phyloP scores from a whole-genome alignment of 2,888 invertebrate genomes.

The Pammene fasciana region DNA sequence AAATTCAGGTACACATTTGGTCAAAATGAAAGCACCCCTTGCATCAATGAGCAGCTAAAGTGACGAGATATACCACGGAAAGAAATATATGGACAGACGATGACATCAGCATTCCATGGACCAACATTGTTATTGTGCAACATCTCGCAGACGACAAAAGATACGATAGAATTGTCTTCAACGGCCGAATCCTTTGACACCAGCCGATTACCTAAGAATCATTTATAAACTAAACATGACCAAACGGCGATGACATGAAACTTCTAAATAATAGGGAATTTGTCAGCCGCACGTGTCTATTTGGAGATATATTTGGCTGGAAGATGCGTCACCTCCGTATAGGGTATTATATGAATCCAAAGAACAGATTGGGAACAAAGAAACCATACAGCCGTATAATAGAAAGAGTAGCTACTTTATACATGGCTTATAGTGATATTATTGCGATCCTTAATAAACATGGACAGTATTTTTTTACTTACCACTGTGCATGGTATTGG shows the following conservation, averaged over 20 bases:
- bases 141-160: constrained; percentile 73
- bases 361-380: constrained; percentile 6
- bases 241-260: constrained; percentile 61
- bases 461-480: constrained; percentile 68
- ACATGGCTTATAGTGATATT: background rate
- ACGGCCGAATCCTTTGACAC: constrained; percentile 69
- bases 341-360: constrained; percentile 19
- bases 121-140: constrained; percentile 76
- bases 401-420: background rate
- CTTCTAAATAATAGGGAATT: constrained; percentile 59
- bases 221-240: constrained; percentile 76
- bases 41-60: constrained; percentile 51
- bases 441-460: background rate
- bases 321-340: constrained; percentile 35
- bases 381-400: background rate
- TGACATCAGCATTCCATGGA: constrained; percentile 71
- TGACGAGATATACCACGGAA: constrained; percentile 67
- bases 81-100: constrained; percentile 72
- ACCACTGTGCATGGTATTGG: constrained; percentile 96
- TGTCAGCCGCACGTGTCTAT: constrained; percentile 60
- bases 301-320: constrained; percentile 42
- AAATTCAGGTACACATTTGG: constrained; percentile 21
- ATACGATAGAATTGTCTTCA: constrained; percentile 75
- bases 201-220: constrained; percentile 60
- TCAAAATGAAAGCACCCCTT: constrained; percentile 62